phyloP scores from a whole-genome alignment of 1,140 invertebrate species.

The Drosophila sp. region DNA sequence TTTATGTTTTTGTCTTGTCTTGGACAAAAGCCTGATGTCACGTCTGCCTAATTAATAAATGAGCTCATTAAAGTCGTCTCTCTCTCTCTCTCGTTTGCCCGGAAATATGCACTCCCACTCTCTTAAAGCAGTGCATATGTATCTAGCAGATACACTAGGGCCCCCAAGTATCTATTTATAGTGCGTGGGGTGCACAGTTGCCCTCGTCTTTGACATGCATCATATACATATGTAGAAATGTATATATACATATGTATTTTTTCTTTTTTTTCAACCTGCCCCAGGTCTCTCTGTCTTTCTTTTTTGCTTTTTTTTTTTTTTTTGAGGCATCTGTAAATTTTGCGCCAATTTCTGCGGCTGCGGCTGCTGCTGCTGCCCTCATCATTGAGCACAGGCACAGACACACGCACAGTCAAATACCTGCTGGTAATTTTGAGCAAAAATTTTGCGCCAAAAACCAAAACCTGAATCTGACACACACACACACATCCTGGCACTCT shows the following conservation, averaged over 20 bases:
- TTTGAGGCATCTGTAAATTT: constrained; percentile 74
- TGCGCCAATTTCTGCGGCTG: constrained; percentile 75
- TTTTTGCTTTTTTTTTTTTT: constrained; percentile 30
- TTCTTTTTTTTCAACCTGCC: constrained; percentile 13
- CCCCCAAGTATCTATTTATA: constrained; percentile 47
- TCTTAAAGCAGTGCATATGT: constrained; percentile 17
- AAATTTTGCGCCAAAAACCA: constrained; percentile 76
- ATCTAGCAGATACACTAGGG: constrained; percentile 61
- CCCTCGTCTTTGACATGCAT: constrained; percentile 34
- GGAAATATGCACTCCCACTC: too few relatives aligned
- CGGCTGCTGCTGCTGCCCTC: constrained; percentile 42
- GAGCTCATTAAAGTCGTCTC: constrained; percentile 62
- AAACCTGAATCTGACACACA: constrained; percentile 73
- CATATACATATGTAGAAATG: constrained; percentile 21
- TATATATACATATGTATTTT: constrained; percentile 1
- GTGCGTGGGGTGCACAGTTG: constrained; percentile 31
- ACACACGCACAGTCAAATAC: constrained; percentile 46
- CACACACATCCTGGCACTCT: constrained; percentile 28
- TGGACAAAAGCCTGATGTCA: constrained; percentile 50
- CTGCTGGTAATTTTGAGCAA: constrained; percentile 74
- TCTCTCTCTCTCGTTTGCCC: too few relatives aligned
- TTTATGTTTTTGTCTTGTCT: background rate
- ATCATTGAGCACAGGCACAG: constrained; percentile 26
- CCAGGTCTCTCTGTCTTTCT: constrained; percentile 10
- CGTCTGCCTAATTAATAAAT: constrained; percentile 74